phyloP scores from a whole-genome alignment of 2,113 vertebrate genomes.

The Mugil cephalus region DNA sequence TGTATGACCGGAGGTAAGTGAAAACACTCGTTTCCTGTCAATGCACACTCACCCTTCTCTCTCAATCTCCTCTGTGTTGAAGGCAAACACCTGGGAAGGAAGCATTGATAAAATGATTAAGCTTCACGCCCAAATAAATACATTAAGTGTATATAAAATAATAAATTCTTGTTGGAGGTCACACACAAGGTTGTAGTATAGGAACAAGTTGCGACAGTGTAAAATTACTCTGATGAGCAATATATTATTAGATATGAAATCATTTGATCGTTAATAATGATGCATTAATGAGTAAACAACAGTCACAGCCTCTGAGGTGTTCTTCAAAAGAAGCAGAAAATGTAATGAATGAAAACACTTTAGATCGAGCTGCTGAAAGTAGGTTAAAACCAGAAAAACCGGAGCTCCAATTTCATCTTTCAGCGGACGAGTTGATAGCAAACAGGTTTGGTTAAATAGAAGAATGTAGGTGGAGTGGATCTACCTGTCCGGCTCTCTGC shows the following conservation, averaged over 20 bases:
- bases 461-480: neutral
- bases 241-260: too few species aligned
- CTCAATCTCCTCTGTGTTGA: conserved; percentile 93
- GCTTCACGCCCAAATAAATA: neutral
- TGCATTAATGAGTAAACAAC: too few species aligned
- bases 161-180: neutral
- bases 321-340: neutral
- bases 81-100: conserved; percentile 88
- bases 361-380: too few species aligned
- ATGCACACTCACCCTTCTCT: conserved; percentile 89
- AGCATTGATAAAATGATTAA: neutral
- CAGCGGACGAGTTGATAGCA: neutral
- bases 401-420: neutral
- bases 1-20: conserved; percentile 41
- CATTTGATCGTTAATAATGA: too few species aligned
- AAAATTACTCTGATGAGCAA: neutral
- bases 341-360: neutral
- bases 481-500: conserved; percentile 95
- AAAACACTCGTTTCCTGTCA: conserved; percentile 21
- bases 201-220: neutral
- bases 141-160: neutral
- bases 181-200: too few species aligned
- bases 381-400: neutral
- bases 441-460: conserved; percentile 6
- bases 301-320: too few species aligned